A percentile compares a stretch with the other conserved stretches of the same genome.
These are phyloP conservation scores for Parnassius apollo DNA, from an alignment of 2,888 invertebrate species.

Conservation along the genomic window DNA sequence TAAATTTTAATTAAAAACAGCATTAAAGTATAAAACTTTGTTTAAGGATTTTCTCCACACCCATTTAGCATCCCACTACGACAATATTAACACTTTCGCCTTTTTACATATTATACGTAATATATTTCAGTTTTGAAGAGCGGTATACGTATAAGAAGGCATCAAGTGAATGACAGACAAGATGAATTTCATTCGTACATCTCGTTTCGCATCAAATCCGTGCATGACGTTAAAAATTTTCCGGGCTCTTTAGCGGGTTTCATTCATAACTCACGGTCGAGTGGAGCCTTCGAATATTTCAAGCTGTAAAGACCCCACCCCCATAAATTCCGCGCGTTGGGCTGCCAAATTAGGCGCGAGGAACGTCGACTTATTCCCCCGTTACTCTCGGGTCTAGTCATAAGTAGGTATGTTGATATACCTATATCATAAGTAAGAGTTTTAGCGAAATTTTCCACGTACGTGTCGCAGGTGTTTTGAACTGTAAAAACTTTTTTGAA, in stretches of 20 bases:
- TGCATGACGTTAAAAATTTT: conserved; percentile 73
- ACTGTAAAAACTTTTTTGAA: conserved; percentile 45
- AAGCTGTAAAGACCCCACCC: conserved; percentile 68
- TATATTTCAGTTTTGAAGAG: no score
- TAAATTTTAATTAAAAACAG: no score
- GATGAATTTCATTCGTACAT: conserved; percentile 27
- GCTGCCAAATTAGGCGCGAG: conserved; percentile 81
- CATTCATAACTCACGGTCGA: conserved; percentile 80
- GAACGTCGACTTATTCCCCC: conserved; percentile 72
- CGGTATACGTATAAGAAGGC: neutral
- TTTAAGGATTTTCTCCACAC: no score
- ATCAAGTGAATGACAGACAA: conserved; percentile 7
- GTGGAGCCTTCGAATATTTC: conserved; percentile 79
- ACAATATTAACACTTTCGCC: no score
- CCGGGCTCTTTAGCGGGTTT: conserved; percentile 79
- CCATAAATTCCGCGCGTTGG: conserved; percentile 80
- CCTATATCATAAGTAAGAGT: conserved; percentile 46
- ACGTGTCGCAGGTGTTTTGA: conserved; percentile 64
- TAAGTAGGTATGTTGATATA: conserved; percentile 27
- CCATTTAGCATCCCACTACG: no score
- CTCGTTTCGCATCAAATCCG: conserved; percentile 47
- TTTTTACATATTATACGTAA: no score
- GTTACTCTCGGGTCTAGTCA: conserved; percentile 55
- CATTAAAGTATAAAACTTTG: no score
- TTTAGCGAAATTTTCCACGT: conserved; percentile 62